Conservation (phyloP, 2,797 vertebrate species). For the Chelon labrosus region DNA sequence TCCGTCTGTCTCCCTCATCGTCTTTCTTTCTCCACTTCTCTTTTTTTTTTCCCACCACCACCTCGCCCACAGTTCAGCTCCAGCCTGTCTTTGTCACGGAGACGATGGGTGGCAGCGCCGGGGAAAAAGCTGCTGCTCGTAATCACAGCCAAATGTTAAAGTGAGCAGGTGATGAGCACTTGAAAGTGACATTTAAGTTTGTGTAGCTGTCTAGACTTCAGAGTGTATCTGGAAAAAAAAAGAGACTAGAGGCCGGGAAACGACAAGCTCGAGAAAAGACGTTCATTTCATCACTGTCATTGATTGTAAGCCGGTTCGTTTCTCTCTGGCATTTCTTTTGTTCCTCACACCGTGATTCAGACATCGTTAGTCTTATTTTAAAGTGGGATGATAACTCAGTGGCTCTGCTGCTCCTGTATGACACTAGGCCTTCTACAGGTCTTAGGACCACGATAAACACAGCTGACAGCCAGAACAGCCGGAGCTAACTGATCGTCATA, state of each 20-base stretch:
- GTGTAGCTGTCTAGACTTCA: conserved; percentile 9
- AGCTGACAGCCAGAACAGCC: too few relatives aligned
- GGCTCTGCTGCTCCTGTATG: too few relatives aligned
- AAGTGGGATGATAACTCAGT: too few relatives aligned
- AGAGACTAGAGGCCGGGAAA: background rate
- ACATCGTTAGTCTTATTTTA: too few relatives aligned
- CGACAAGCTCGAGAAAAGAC: background rate
- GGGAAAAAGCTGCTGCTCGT: conserved; percentile 13
- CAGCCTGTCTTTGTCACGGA: conserved; percentile 23
- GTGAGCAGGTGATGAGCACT: conserved; percentile 29
- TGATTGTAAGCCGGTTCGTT: background rate
- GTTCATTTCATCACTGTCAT: background rate
- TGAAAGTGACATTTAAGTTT: conserved; percentile 44
- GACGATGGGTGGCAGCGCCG: conserved; percentile 26
- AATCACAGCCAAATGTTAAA: conserved; percentile 39
- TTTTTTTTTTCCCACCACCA: too few relatives aligned
- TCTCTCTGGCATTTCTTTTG: background rate
- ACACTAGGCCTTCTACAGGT: too few relatives aligned
- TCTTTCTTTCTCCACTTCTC: conserved; percentile 12
- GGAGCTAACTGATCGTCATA: too few relatives aligned
- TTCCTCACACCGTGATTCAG: background rate
- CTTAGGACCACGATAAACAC: too few relatives aligned
- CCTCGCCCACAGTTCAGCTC: background rate
- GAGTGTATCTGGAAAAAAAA: conserved; percentile 12
- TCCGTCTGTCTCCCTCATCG: conserved; percentile 24